phyloP scores from a whole-genome alignment of 2,113 vertebrate species.

The Alligator sinensis region DNA sequence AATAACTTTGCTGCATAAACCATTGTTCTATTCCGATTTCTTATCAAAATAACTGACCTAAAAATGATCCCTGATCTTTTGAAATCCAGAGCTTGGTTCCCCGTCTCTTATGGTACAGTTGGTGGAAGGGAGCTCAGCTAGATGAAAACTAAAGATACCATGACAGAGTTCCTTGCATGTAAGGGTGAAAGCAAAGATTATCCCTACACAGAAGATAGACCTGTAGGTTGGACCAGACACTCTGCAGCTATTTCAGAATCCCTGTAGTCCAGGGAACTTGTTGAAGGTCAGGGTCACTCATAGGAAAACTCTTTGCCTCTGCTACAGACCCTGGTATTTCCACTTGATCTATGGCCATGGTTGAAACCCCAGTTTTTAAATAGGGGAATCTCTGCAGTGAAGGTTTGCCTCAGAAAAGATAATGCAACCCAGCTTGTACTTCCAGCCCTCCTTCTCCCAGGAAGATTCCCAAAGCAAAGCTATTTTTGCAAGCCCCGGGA shows the following conservation, averaged over 20 bases:
- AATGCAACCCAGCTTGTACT: not conserved
- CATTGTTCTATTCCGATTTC: no score
- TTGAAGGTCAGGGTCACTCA: not conserved
- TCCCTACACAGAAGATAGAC: accelerated
- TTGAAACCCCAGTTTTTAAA: not conserved
- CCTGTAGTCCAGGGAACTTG: accelerated
- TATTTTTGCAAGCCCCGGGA: not conserved
- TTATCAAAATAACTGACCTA: no score
- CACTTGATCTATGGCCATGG: not conserved
- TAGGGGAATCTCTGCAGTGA: not conserved
- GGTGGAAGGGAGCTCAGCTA: not conserved
- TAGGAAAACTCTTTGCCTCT: not conserved
- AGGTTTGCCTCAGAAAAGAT: not conserved
- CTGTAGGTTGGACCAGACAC: not conserved
- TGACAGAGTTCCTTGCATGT: not conserved
- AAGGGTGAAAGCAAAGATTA: not conserved
- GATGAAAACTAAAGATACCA: not conserved
- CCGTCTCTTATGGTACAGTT: not conserved
- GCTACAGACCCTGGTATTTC: not conserved
- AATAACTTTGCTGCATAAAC: not conserved
- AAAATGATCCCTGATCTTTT: no score
- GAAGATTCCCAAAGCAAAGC: not conserved
- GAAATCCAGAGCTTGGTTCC: not conserved
- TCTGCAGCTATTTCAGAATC: not conserved
- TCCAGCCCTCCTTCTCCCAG: not conserved